phyloP scores from a whole-genome alignment of 2,888 invertebrate genomes.

The Andricus quercusramuli region DNA sequence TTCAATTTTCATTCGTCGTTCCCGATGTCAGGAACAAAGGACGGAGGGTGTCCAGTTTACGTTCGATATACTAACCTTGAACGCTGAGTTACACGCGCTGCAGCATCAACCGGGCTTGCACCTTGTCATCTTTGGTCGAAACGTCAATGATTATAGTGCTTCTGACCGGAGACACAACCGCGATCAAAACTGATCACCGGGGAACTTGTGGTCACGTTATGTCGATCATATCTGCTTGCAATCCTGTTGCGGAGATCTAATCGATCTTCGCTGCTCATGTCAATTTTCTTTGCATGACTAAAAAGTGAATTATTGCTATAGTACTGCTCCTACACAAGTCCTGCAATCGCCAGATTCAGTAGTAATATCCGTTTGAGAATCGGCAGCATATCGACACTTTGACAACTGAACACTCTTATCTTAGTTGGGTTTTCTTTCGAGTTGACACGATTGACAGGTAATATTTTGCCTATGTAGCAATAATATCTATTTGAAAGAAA shows the following conservation, averaged over 20 bases:
- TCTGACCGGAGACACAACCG: constrained; percentile 5
- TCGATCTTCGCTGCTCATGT: constrained; percentile 41
- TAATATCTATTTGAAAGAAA: background rate
- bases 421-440: background rate
- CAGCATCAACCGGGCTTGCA: constrained; percentile 58
- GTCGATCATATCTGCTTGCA: constrained; percentile 59
- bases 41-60: background rate
- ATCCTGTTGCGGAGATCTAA: constrained; percentile 36
- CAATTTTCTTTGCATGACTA: constrained; percentile 24
- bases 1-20: background rate
- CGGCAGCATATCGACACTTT: constrained; percentile 26
- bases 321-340: background rate
- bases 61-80: constrained; percentile 51
- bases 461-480: background rate
- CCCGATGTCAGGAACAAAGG: background rate
- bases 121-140: constrained; percentile 54
- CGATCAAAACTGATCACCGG: constrained; percentile 44
- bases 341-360: background rate
- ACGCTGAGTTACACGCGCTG: constrained; percentile 40
- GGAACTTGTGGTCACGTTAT: constrained; percentile 53
- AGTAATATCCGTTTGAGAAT: constrained; percentile 32
- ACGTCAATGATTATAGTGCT: constrained; percentile 25
- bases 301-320: background rate
- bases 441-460: background rate
- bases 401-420: constrained; percentile 4